These are phyloP conservation scores for Urosaurus nigricauda DNA, from an alignment of 2,797 vertebrate species.

Conservation along the genomic window DNA sequence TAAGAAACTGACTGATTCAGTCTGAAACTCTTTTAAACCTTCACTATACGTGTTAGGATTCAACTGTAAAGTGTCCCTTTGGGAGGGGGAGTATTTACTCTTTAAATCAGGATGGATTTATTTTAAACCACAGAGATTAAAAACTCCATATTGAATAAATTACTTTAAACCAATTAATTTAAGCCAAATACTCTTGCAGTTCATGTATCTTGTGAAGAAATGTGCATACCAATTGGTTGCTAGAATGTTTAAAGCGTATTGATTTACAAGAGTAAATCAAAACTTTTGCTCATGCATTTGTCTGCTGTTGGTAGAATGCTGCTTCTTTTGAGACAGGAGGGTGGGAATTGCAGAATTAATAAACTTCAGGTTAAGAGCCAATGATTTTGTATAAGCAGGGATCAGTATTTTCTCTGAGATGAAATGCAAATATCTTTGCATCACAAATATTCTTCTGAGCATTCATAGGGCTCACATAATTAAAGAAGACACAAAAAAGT, in stretches of 20 bases:
- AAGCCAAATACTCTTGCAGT: not conserved
- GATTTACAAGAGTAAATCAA: not conserved
- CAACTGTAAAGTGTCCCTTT: too few species aligned
- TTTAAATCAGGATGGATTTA: not conserved
- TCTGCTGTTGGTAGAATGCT: not conserved
- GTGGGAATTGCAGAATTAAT: not conserved
- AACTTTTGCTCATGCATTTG: not conserved
- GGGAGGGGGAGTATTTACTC: not conserved
- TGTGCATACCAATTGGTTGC: not conserved
- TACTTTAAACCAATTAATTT: not conserved
- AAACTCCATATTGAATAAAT: not conserved
- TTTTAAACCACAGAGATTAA: not conserved
- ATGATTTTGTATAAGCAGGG: not conserved
- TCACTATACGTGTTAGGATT: not conserved
- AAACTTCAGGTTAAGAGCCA: not conserved
- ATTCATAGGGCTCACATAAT: not conserved
- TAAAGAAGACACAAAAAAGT: not conserved
- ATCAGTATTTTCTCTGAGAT: not conserved
- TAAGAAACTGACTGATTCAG: too few species aligned
- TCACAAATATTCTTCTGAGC: not conserved
- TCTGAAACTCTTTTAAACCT: not conserved
- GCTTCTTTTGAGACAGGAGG: not conserved
- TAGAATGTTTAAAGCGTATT: not conserved
- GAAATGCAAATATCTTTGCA: not conserved
- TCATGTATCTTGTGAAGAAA: conserved; percentile 2